Conservation (phyloP, 1,140 invertebrate species). For the Zaprionus kolodkinae region DNA sequence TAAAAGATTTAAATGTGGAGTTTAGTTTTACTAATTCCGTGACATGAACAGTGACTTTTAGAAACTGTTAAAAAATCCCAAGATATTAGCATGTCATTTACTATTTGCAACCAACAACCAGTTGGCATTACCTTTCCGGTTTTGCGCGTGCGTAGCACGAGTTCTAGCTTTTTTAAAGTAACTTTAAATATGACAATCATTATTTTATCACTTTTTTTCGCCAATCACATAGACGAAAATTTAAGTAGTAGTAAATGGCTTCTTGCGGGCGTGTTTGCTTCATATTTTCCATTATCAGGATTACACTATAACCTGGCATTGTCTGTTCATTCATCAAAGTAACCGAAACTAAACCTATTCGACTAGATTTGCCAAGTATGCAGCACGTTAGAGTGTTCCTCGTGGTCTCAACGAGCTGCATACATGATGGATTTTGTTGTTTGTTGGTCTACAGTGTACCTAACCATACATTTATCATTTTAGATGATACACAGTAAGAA, state of each 20-base stretch:
- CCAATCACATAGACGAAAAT: too few relatives aligned
- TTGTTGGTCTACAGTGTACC: background rate
- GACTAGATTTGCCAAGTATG: slow-evolving; percentile 34
- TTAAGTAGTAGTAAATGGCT: too few relatives aligned
- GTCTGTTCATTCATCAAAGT: background rate
- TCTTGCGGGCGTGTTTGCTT: too few relatives aligned
- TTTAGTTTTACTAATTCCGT: background rate
- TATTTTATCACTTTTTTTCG: too few relatives aligned
- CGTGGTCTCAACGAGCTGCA: slow-evolving; percentile 15
- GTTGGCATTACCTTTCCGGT: background rate
- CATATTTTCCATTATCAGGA: too few relatives aligned
- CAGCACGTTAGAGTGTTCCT: slow-evolving; percentile 36
- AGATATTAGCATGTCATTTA: background rate
- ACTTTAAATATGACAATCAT: background rate
- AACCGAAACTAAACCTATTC: background rate
- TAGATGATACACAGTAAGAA: background rate
- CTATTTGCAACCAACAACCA: background rate
- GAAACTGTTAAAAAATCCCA: background rate
- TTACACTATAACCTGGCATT: background rate
- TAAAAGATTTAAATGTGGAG: too few relatives aligned
- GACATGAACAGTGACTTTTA: background rate
- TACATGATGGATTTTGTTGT: slow-evolving; percentile 15
- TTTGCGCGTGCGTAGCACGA: background rate
- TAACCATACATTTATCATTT: background rate
- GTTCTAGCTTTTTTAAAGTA: background rate